Evolutionary conservation across 92 coral and sea anemone species (phyloP).

Genomic region (Phenganax stokvisi): DNA sequence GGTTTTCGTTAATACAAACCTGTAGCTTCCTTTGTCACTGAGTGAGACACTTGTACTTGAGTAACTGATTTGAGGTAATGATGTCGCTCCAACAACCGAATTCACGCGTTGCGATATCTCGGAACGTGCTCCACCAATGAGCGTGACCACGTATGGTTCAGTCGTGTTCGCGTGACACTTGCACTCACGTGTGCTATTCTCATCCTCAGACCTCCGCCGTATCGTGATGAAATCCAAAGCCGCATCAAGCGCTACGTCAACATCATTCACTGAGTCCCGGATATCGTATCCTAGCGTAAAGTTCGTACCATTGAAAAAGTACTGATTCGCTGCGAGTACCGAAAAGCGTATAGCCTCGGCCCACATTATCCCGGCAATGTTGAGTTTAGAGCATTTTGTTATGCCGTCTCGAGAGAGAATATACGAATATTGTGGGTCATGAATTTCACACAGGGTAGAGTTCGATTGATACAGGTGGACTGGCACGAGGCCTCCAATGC

Average conservation of each 20-base stretch:
- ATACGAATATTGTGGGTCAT: slow-evolving; percentile 42
- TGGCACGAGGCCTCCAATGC: slow-evolving; percentile 81
- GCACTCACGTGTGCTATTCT: slow-evolving; percentile 37
- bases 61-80: slow-evolving; percentile 88
- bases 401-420: slow-evolving; percentile 47
- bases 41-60: slow-evolving; percentile 94
- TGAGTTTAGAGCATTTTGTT: slow-evolving; percentile 58
- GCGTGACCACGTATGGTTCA: slow-evolving; percentile 53
- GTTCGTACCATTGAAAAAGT: background rate
- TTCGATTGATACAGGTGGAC: slow-evolving; percentile 60
- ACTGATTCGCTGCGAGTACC: slow-evolving; percentile 55
- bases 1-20: background rate
- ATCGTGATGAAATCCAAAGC: slow-evolving; percentile 58
- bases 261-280: slow-evolving; percentile 73
- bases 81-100: slow-evolving; percentile 52
- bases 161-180: slow-evolving; percentile 37
- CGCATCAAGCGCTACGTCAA: slow-evolving; percentile 65
- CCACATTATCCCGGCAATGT: slow-evolving; percentile 82
- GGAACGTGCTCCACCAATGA: slow-evolving; percentile 95
- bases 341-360: slow-evolving; percentile 85
- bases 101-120: slow-evolving; percentile 83
- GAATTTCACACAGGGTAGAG: slow-evolving; percentile 46
- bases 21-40: slow-evolving; percentile 66
- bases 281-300: slow-evolving; percentile 75
- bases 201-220: slow-evolving; percentile 14